These are phyloP conservation scores for Silurus glanis DNA, from an alignment of 2,113 vertebrate genomes.

Conservation along the genomic window DNA sequence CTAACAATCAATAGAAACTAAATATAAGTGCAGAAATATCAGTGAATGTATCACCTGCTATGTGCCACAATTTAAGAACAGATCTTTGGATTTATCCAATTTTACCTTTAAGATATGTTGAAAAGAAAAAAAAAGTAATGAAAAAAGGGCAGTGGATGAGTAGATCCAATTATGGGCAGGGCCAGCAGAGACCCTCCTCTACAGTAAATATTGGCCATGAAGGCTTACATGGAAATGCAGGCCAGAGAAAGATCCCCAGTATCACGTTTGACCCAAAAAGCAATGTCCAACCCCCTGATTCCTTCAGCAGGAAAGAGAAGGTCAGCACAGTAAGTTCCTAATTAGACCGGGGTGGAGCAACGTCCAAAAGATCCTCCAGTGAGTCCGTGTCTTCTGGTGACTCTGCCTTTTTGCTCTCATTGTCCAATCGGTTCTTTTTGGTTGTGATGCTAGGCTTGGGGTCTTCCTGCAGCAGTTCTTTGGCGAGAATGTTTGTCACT, in stretches of 20 bases:
- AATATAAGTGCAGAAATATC: constrained; percentile 13
- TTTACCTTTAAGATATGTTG: constrained; percentile 7
- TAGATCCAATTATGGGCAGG: constrained; percentile 39
- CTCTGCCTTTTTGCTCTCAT: constrained; percentile 56
- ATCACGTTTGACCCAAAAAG: constrained; percentile 32
- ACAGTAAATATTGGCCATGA: constrained; percentile 32
- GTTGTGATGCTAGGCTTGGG: constrained; percentile 48
- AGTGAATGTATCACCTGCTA: neutral
- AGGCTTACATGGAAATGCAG: neutral
- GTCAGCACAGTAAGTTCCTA: constrained; percentile 50
- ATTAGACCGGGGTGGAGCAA: constrained; percentile 56
- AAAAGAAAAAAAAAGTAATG: neutral
- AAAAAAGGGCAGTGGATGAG: constrained; percentile 42
- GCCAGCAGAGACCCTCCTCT: constrained; percentile 29
- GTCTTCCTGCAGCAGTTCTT: constrained; percentile 82
- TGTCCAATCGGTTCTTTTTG: constrained; percentile 50
- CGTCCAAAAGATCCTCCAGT: constrained; percentile 71
- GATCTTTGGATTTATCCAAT: constrained; percentile 37
- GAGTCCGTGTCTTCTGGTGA: constrained; percentile 59
- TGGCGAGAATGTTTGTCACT: constrained; percentile 83
- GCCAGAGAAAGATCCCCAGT: constrained; percentile 41
- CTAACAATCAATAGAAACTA: neutral
- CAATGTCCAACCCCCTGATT: constrained; percentile 34
- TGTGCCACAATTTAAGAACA: neutral
- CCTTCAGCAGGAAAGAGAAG: constrained; percentile 23